Base-by-base conservation (phyloP, 2,888 invertebrate genomes). In the Rugalucina vietnamica region DNA sequence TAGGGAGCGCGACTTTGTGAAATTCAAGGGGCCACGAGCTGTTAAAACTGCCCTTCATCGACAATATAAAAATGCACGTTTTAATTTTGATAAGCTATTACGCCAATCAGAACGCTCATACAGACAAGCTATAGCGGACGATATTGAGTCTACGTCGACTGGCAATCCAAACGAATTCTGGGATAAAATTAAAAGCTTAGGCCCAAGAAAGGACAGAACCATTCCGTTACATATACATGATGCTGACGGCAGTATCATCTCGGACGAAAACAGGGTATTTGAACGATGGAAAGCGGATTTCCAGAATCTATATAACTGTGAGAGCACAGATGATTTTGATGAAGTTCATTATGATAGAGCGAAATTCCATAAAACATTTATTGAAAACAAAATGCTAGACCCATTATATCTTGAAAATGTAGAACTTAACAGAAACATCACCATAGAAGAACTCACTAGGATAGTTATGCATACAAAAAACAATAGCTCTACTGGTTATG, bases 251-350 rank as follows among this genome's bases (percentile, higher is more conserved):
- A 32, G 34, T 32, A 36, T 76, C 14, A 36, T 3, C 0, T n/a
- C 32, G 0, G 65, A 79, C 21, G 37, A 76, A 50, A 65, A 32
- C 27, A 18, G n/a, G n/a, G 76, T 83, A n/a, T 76, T 79, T 36
- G 79, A 79, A n/a, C 32, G 65, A 27, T 81, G 81, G 81, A 81
- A 71, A 49, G 14, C 18, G 0, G 81, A 81, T 50, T 81, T 84
- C 72, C 32, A 69, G 39, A 74, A 78, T 21, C 37, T 84, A 32
- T 84, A 84, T 36, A 81, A 69, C 37, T 1, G n/a, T n/a, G n/a
- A n/a, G 18, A 24, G 24, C 5, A 34, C 4, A 21, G 1, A 8
- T 24, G 27, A 69, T 69, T 69, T 69, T 18, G 36, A 69, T 27
- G 12, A 34, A 14, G 0, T 5, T 8, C 69, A 69, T 4, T 69